Base-by-base conservation (phyloP, 2,797 vertebrate species). In the Rhinatrema bivittatum region DNA sequence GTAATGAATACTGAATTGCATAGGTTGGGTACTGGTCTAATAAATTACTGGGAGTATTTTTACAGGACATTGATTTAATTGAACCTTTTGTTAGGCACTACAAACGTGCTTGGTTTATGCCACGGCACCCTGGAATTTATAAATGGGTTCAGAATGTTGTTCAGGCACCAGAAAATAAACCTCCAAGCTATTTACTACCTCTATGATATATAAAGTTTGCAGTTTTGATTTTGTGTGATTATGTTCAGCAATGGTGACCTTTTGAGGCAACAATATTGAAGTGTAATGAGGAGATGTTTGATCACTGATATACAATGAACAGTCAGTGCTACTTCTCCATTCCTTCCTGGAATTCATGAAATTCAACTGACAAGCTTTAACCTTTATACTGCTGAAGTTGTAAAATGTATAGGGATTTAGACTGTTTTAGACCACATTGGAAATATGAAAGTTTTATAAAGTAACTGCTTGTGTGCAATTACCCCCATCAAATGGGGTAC, bases 161-260 rank as follows among this genome's bases (percentile, higher is more conserved):
- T 85, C 81, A 83, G 83, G 81, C 82, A 86, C 79, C 76, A 82
- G 84, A 87, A 91, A 93, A 93, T 90, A 93, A 93, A 91, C 86
- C 89, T 87, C 54, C 58, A 28, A 87, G 90, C 90, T 95, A 89
- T 97, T 98, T 97, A 92, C 91, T 89, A 88, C 91, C 85, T 90
- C 80, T 59, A 85, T 95, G 91, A 96, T 94, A 88, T 93, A 93
- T 94, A 94, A 95, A 95, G 92, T 98, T 97, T 94, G 92, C 91
- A 87, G 88, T 87, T 97, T 95, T 96, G 93, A 97, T 98, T 97
- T 93, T 92, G 88, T 90, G 90, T 93, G 93, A 94, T 97, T 94
- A 95, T 95, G 89, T 94, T 94, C 89, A 83, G 87, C 87, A 91
- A 89, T 89, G 90, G 87, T 99, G 95, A 99, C 94, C 95, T 99